These are phyloP conservation scores for Scaptomyza parva DNA, from an alignment of 2,888 invertebrate species.

Conservation along the genomic window DNA sequence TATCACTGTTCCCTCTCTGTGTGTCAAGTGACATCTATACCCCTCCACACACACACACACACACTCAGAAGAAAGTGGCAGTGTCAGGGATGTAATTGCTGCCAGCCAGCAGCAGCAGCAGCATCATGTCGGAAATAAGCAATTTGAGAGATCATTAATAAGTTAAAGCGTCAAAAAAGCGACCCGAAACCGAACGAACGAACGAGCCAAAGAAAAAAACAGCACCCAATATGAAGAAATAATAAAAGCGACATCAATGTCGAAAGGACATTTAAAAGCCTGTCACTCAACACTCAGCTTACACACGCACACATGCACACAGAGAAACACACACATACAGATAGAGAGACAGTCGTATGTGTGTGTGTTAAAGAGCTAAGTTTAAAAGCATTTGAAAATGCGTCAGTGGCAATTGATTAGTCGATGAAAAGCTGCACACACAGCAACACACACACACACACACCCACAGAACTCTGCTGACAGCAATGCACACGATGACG, in stretches of 20 bases:
- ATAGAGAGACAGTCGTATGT: neutral
- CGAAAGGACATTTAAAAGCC: conserved; percentile 64
- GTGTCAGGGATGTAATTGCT: conserved; percentile 64
- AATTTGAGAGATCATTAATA: conserved; percentile 80
- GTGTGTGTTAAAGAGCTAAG: conserved; percentile 33
- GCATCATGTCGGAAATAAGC: conserved; percentile 77
- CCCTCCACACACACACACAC: conserved; percentile 33
- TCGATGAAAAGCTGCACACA: conserved; percentile 49
- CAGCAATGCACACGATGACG: conserved; percentile 34
- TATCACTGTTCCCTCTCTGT: conserved; percentile 48
- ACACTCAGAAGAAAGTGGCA: conserved; percentile 33
- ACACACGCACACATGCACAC: no score
- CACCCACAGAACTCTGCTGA: no score
- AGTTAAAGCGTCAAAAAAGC: conserved; percentile 65
- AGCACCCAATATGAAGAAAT: conserved; percentile 59
- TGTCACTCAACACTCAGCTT: conserved; percentile 25
- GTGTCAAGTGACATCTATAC: conserved; percentile 57
- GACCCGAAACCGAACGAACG: conserved; percentile 15
- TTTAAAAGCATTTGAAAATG: conserved; percentile 33
- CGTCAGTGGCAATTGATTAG: conserved; percentile 52
- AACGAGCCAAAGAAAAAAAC: conserved; percentile 24
- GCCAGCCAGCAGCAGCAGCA: no score
- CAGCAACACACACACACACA: conserved; percentile 8
- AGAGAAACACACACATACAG: neutral
- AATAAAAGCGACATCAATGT: conserved; percentile 72